These are phyloP conservation scores for Trachelus iudaicus DNA, from an alignment of 2,888 invertebrate species.

Conservation along the genomic window DNA sequence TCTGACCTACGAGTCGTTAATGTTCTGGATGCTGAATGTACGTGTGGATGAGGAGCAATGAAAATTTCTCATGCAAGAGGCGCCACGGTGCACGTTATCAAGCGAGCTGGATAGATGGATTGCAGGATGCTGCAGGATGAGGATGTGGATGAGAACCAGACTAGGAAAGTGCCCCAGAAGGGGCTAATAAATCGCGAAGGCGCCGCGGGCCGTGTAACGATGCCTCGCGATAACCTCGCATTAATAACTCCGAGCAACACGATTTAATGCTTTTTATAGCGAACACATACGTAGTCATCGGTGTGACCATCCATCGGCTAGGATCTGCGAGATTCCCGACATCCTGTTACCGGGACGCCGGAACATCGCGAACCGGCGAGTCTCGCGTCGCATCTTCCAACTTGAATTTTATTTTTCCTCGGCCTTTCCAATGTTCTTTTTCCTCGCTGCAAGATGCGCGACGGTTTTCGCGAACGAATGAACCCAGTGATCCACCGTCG, in stretches of 20 bases:
- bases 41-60: too few relatives aligned
- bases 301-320: constrained; percentile 39
- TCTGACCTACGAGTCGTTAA: too few relatives aligned
- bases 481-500: too few relatives aligned
- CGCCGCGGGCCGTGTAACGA: constrained; percentile 5
- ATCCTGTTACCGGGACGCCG: neutral
- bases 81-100: neutral
- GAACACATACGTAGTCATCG: constrained; percentile 31
- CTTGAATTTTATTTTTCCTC: too few relatives aligned
- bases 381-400: too few relatives aligned
- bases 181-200: constrained; percentile 5
- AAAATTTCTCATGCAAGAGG: too few relatives aligned
- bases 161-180: neutral
- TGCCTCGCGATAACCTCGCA: constrained; percentile 38
- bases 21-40: too few relatives aligned
- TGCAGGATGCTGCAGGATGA: neutral
- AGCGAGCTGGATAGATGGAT: neutral
- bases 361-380: too few relatives aligned
- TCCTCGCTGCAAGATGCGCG: too few relatives aligned
- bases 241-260: constrained; percentile 43
- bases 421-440: too few relatives aligned
- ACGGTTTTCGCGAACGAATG: too few relatives aligned
- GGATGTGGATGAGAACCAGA: too few relatives aligned
- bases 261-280: constrained; percentile 43
- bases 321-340: constrained; percentile 28